These are phyloP conservation scores for Zosterops japonicus DNA, from an alignment of 2,113 vertebrate species.

Conservation along the genomic window DNA sequence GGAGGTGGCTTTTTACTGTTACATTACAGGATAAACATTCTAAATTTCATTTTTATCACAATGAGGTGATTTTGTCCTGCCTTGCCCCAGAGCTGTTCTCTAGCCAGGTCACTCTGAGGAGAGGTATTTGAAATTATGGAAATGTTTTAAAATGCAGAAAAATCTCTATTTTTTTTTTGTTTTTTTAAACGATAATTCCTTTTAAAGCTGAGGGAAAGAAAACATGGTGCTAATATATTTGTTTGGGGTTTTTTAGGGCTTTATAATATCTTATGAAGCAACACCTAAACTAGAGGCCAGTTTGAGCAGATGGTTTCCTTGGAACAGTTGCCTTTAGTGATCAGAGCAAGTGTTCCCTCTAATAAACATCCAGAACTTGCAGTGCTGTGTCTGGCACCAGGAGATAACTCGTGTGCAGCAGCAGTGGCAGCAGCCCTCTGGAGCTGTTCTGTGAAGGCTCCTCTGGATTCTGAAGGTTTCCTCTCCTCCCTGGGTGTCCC, in stretches of 20 bases:
- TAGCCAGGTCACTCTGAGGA: neutral
- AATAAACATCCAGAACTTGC: neutral
- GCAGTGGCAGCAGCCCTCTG: neutral
- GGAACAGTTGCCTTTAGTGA: neutral
- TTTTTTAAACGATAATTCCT: neutral
- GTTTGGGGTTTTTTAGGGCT: neutral
- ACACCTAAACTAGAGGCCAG: neutral
- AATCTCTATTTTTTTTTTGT: neutral
- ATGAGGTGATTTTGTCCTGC: neutral
- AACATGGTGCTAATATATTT: rapidly evolving
- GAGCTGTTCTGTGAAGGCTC: neutral
- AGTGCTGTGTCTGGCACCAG: neutral
- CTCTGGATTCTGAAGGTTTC: neutral
- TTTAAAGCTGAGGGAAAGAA: neutral
- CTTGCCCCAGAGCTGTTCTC: neutral
- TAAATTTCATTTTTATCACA: too few relatives aligned
- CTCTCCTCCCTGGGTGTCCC: neutral
- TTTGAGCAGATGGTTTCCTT: neutral
- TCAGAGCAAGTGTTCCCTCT: neutral
- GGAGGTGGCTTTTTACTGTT: too few relatives aligned
- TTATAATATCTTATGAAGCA: neutral
- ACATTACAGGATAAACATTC: too few relatives aligned
- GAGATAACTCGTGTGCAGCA: neutral
- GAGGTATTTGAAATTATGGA: neutral
- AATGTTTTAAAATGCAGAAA: neutral